Conservation (phyloP, 2,797 vertebrate species). For the Dendrocincla tyrannina region DNA sequence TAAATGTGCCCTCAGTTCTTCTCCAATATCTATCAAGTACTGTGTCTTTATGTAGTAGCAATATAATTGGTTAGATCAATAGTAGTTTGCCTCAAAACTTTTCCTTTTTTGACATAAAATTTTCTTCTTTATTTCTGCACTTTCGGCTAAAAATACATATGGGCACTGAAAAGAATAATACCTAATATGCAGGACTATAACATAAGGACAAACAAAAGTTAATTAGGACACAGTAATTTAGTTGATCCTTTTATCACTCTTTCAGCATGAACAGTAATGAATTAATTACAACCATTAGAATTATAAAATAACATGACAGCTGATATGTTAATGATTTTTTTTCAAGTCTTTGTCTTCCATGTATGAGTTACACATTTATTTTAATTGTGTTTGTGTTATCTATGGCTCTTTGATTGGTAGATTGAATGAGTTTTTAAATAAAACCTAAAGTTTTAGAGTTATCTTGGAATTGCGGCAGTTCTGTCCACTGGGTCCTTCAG, state of each 20-base stretch:
- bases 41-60: background rate
- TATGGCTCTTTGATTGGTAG: background rate
- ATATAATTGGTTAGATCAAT: background rate
- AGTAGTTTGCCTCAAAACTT: background rate
- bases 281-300: slow-evolving; percentile 16
- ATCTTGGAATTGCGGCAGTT: background rate
- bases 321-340: background rate
- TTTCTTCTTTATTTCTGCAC: background rate
- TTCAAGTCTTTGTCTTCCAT: background rate
- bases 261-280: slow-evolving; percentile 16
- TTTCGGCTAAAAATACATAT: background rate
- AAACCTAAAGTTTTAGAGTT: background rate
- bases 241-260: background rate
- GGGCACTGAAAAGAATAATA: background rate
- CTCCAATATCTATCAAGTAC: background rate
- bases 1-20: background rate
- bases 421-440: background rate
- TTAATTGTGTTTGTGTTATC: background rate
- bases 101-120: background rate
- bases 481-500: background rate
- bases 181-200: background rate
- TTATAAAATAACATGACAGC: background rate
- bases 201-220: background rate
- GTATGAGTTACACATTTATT: background rate
- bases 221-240: background rate